These are phyloP conservation scores for Brassicogethes aeneus DNA, from an alignment of 2,888 invertebrate species.

Conservation along the genomic window DNA sequence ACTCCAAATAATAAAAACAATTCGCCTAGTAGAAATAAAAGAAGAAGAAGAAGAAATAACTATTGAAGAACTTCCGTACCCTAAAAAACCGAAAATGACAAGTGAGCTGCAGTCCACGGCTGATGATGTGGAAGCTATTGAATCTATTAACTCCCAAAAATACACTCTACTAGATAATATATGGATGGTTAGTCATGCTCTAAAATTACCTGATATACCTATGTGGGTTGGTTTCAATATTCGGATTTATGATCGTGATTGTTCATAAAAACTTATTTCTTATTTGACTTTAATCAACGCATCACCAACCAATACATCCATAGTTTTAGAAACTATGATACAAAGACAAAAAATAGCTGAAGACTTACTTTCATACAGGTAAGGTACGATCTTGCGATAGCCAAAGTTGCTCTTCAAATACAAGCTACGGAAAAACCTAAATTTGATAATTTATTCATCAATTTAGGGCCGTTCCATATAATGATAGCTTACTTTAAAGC, in stretches of 20 bases:
- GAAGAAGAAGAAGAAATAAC: conserved; percentile 20
- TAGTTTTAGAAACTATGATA: conserved; percentile 23
- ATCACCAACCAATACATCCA: conserved; percentile 24
- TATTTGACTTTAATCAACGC: conserved; percentile 25
- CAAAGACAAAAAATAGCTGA: conserved; percentile 17
- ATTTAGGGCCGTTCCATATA: conserved; percentile 31
- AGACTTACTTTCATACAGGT: conserved; percentile 19
- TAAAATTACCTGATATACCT: background rate
- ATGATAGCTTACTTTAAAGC: conserved; percentile 29
- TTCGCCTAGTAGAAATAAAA: conserved; percentile 11
- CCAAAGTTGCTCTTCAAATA: conserved; percentile 24
- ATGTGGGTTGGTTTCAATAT: conserved; percentile 3
- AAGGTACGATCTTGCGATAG: conserved; percentile 25
- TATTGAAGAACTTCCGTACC: conserved; percentile 15
- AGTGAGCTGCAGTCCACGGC: conserved; percentile 12
- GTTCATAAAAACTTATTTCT: conserved; percentile 20
- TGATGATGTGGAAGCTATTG: conserved; percentile 13
- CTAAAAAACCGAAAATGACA: conserved; percentile 20
- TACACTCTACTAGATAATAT: background rate
- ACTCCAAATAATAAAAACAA: conserved; percentile 9
- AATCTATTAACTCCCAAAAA: background rate
- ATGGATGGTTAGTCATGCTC: background rate
- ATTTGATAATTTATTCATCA: conserved; percentile 30
- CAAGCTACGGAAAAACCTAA: conserved; percentile 12
- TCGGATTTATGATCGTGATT: background rate